Evolutionary conservation across 2,888 invertebrate species (phyloP).

Genomic region (Diarsia rubi): DNA sequence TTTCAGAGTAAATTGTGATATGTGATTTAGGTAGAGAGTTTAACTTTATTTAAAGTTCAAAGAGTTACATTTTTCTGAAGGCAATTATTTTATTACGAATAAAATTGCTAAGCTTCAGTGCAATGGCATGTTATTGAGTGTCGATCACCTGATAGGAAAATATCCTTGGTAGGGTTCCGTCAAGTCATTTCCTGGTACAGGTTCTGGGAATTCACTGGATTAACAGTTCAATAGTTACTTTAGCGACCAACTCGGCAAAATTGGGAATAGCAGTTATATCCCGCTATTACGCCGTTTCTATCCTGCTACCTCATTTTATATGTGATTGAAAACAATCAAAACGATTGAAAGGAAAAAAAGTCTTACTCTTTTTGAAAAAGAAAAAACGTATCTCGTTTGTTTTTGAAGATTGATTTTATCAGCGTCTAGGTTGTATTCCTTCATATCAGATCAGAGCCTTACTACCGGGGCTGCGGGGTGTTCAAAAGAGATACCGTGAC

Average conservation of each 20-base stretch:
- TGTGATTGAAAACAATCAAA: too few species aligned
- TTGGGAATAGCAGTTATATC: not conserved
- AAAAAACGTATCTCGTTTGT: too few species aligned
- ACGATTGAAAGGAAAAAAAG: too few species aligned
- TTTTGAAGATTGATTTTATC: too few species aligned
- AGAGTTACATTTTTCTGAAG: not conserved
- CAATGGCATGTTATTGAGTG: not conserved
- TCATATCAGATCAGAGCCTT: too few species aligned
- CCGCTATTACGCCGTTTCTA: too few species aligned
- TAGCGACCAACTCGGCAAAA: not conserved
- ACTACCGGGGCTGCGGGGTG: too few species aligned
- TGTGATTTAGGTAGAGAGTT: not conserved
- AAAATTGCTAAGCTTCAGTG: not conserved
- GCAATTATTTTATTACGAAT: accelerated
- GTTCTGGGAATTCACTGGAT: not conserved
- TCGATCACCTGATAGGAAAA: not conserved
- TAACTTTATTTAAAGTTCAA: too few species aligned
- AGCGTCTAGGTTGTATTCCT: too few species aligned
- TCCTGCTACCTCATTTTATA: too few species aligned
- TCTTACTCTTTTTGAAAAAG: too few species aligned
- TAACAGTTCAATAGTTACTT: not conserved
- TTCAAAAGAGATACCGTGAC: too few species aligned
- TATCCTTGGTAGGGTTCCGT: not conserved
- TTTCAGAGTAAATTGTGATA: not conserved
- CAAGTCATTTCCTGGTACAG: not conserved